phyloP scores from a whole-genome alignment of 2,797 vertebrate genomes.

The Simalia tracyae region DNA sequence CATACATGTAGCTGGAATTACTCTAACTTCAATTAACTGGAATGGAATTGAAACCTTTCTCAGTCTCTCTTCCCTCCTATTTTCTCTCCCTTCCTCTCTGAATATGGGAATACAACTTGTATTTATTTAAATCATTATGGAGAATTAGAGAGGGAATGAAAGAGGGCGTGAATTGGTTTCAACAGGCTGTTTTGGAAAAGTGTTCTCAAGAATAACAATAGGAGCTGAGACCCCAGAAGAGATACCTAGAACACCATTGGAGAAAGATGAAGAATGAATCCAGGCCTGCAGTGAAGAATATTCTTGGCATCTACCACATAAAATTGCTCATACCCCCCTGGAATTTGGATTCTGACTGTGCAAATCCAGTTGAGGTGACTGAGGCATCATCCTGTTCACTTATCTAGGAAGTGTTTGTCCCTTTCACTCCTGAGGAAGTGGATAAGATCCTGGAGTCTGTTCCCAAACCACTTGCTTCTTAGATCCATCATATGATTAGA shows the following conservation, averaged over 20 bases:
- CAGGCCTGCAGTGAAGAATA: not conserved
- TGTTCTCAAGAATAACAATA: conserved; percentile 27
- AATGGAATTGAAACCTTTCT: conserved; percentile 62
- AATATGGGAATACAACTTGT: conserved; percentile 62
- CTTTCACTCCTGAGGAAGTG: not conserved
- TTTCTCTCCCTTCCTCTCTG: conserved; percentile 38
- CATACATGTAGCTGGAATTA: conserved; percentile 69
- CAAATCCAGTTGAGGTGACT: not conserved
- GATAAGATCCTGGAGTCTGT: not conserved
- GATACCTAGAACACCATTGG: not conserved
- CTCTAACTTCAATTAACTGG: conserved; percentile 73
- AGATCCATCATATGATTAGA: not conserved
- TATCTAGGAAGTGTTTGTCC: not conserved
- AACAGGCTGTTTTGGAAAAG: conserved; percentile 48
- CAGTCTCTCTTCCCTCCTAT: not conserved
- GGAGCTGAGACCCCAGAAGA: not conserved
- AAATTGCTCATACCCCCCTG: not conserved
- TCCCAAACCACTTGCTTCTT: not conserved
- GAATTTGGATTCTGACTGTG: not conserved
- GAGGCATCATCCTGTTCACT: not conserved
- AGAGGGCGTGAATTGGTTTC: conserved; percentile 10
- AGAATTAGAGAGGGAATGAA: conserved; percentile 53
- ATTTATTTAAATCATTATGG: conserved; percentile 70
- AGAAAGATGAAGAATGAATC: not conserved
- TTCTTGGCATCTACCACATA: not conserved